Base-by-base conservation (phyloP, 2,113 vertebrate species). In the Tiliqua scincoides region DNA sequence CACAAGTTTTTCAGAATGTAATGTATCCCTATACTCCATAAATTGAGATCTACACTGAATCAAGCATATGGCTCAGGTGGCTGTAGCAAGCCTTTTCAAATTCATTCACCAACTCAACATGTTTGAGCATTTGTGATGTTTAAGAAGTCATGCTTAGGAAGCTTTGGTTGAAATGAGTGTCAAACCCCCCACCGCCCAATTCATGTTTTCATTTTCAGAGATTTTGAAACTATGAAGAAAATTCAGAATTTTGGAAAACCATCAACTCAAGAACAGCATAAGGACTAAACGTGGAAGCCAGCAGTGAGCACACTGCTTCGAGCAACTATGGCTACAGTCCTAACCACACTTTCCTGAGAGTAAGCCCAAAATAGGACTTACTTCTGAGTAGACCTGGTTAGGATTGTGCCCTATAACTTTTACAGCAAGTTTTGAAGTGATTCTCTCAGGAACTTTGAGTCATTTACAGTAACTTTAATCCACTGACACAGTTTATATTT, bases 21-120 rank as follows among this genome's bases (percentile, higher is more conserved):
- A 8, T 89, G 87, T 59, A 59, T 40, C 10, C 27, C 25, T 83
- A 82, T 18, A 52, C 1, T 74, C 43, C 43, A 48, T 48, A 48
- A 48, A 48, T 48, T 17, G 17, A 57, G 54, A 9, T 57, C 17
- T 17, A 57, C 17, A 57, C 54, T 57, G 54, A 57, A 89, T 1
- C 85, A 37, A 88, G 91, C 88, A 59, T 37, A 74, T n/a, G n/a
- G 3, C 75, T 85, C 63, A 79, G 68, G 20, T 87, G 12, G 76
- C 86, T 48, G 37, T 11, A 71, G 87, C 73, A 57, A 82, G 23
- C 21, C 70, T 87, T 74, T 84, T 59, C 43, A 4, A n/a, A 7
- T 15, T 84, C 37, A 83, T 10, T 20, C 54, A 73, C 57, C 30
- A 3, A 61, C 20, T 63, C 5, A 63, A 63, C 40, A 1, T 35